A percentile compares a stretch with the other conserved stretches of the same genome.
Evolutionary conservation across 2,113 vertebrate genomes (phyloP).

Genomic region (Aegotheles bennettii): DNA sequence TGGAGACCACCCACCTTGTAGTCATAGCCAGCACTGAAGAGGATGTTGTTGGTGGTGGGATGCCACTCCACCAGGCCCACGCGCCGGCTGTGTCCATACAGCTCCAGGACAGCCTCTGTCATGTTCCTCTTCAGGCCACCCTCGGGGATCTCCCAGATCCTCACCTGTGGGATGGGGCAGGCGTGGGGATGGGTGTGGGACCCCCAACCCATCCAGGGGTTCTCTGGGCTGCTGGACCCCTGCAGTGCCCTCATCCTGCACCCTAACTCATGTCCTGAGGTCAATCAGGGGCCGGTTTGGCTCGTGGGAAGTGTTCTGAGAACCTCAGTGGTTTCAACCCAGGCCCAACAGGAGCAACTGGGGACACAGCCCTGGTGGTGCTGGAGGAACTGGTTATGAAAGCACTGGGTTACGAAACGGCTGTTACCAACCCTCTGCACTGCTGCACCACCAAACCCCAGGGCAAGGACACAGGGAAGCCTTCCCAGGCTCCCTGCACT

Average conservation of each 20-base stretch:
- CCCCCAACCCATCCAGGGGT: fast-evolving
- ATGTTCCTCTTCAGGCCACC: slow-evolving; percentile 89
- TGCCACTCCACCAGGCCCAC: slow-evolving; percentile 97
- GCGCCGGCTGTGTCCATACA: slow-evolving; percentile 93
- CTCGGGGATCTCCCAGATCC: slow-evolving; percentile 96
- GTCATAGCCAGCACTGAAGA: slow-evolving; percentile 95
- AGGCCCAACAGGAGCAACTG: neutral
- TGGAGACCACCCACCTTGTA: slow-evolving; percentile 97
- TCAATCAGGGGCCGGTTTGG: fast-evolving
- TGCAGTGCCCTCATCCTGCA: neutral
- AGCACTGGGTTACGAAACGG: neutral
- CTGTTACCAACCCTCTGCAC: neutral
- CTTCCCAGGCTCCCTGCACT: neutral
- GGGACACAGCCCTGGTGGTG: fast-evolving
- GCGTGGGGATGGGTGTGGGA: fast-evolving
- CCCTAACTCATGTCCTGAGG: neutral
- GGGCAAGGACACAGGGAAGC: neutral
- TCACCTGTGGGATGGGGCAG: slow-evolving; percentile 71
- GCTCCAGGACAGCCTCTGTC: slow-evolving; percentile 89
- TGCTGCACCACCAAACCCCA: too few species aligned
- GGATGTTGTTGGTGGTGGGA: slow-evolving; percentile 92
- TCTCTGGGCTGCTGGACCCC: neutral
- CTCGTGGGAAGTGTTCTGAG: neutral
- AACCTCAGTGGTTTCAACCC: neutral
- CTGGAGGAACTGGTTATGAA: neutral